Percentiles rank a stretch among this genome's conserved stretches.
phyloP scores from a whole-genome alignment of 1,140 invertebrate genomes.

The Solenopsis fugax region DNA sequence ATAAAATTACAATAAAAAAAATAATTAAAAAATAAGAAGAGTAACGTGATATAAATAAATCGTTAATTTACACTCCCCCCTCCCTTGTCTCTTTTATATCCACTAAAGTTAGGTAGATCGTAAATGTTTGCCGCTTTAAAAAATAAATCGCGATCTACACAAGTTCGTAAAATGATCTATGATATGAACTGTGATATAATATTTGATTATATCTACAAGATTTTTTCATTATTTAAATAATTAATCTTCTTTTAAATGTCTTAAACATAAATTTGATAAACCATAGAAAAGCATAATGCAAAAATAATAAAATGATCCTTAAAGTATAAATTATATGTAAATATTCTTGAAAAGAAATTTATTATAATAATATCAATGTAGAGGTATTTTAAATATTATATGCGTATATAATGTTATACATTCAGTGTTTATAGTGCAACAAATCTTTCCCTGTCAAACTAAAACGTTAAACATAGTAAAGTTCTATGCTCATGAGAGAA shows the following conservation, averaged over 20 bases:
- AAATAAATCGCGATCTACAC: too few relatives aligned
- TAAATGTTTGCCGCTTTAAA: too few relatives aligned
- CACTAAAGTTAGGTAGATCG: too few relatives aligned
- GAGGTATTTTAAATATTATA: too few relatives aligned
- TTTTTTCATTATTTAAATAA: not conserved
- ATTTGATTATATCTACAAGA: not conserved
- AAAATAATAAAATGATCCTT: not conserved
- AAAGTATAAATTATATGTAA: not conserved
- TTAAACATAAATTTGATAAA: not conserved
- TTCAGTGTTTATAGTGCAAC: too few relatives aligned
- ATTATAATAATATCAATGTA: not conserved
- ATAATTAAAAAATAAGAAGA: too few relatives aligned
- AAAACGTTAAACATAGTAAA: not conserved
- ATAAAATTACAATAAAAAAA: too few relatives aligned
- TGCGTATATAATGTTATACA: too few relatives aligned
- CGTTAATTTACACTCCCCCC: too few relatives aligned
- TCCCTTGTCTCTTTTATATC: too few relatives aligned
- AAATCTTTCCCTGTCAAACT: not conserved
- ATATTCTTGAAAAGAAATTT: not conserved
- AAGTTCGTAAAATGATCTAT: too few relatives aligned
- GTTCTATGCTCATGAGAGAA: conserved; percentile 18
- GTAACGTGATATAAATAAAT: too few relatives aligned
- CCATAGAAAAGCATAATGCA: not conserved
- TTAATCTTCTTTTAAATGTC: not conserved
- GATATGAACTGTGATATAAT: not conserved